Evolutionary conservation across 2,113 vertebrate species (phyloP).

Genomic region (Tricholaema leucomelas): DNA sequence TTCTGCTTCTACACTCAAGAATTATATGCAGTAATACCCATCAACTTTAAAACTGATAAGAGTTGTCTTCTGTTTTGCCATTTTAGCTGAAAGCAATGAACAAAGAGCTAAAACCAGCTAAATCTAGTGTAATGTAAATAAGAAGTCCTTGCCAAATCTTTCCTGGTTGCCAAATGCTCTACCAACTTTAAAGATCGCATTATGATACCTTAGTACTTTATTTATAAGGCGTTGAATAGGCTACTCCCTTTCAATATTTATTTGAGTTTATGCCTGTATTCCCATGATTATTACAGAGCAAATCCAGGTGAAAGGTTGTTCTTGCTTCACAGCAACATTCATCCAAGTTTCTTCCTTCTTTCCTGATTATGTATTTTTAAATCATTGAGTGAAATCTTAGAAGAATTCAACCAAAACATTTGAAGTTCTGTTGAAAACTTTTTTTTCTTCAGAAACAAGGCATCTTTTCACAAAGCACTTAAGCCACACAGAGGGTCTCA

Average conservation of each 20-base stretch:
- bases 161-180: neutral
- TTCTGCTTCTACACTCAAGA: neutral
- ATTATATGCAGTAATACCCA: neutral
- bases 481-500: neutral
- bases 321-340: neutral
- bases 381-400: neutral
- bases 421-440: neutral
- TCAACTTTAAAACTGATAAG: neutral
- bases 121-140: slow-evolving; percentile 45
- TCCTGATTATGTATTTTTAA: neutral
- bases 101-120: neutral
- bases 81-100: slow-evolving; percentile 49
- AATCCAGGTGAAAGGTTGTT: slow-evolving; percentile 61
- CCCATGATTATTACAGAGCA: slow-evolving; percentile 39
- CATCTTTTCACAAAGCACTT: neutral
- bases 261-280: slow-evolving; percentile 32
- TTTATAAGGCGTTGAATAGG: slow-evolving; percentile 50
- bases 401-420: slow-evolving; percentile 36
- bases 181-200: slow-evolving; percentile 34
- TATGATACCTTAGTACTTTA: slow-evolving; percentile 43
- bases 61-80: neutral
- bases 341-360: neutral
- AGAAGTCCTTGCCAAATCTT: slow-evolving; percentile 21
- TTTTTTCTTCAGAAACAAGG: slow-evolving; percentile 6
- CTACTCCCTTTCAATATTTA: slow-evolving; percentile 57